A percentile compares a stretch with the other conserved stretches of the same genome.
phyloP scores from a whole-genome alignment of 2,888 invertebrate genomes.

The Luperina testacea region DNA sequence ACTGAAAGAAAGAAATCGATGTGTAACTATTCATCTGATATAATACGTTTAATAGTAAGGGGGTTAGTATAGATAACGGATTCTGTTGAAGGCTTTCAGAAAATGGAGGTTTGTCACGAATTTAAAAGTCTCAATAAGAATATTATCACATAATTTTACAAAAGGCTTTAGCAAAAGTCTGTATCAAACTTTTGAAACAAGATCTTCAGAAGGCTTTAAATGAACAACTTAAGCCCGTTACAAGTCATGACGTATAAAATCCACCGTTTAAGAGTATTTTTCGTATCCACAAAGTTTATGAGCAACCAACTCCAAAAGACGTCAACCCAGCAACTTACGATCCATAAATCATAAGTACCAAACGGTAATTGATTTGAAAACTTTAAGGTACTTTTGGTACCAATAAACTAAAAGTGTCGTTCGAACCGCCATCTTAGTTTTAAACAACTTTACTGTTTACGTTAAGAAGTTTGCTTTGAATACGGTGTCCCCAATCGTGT shows the following conservation, averaged over 20 bases:
- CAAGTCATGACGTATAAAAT: conserved; percentile 42
- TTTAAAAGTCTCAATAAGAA: not conserved
- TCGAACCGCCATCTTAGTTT: conserved; percentile 64
- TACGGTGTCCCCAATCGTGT: conserved; percentile 69
- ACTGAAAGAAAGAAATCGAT: no score
- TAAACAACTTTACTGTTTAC: conserved; percentile 67
- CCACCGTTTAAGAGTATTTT: conserved; percentile 41
- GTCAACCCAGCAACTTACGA: conserved; percentile 34
- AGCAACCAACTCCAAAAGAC: conserved; percentile 26
- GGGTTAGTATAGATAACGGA: not conserved
- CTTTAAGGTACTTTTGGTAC: conserved; percentile 61
- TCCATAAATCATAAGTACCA: conserved; percentile 63
- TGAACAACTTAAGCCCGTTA: conserved; percentile 26
- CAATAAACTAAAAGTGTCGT: conserved; percentile 70
- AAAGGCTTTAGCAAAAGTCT: not conserved
- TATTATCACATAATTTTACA: not conserved
- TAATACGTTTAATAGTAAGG: no score
- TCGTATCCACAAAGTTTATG: conserved; percentile 44
- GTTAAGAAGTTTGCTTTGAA: conserved; percentile 67
- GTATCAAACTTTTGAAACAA: conserved; percentile 16
- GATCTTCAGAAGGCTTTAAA: not conserved
- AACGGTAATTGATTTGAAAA: conserved; percentile 66
- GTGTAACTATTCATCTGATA: no score
- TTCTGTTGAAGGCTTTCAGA: not conserved
- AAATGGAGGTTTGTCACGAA: not conserved